These are phyloP conservation scores for Columba guinea DNA, from an alignment of 2,797 vertebrate species.

Conservation along the genomic window DNA sequence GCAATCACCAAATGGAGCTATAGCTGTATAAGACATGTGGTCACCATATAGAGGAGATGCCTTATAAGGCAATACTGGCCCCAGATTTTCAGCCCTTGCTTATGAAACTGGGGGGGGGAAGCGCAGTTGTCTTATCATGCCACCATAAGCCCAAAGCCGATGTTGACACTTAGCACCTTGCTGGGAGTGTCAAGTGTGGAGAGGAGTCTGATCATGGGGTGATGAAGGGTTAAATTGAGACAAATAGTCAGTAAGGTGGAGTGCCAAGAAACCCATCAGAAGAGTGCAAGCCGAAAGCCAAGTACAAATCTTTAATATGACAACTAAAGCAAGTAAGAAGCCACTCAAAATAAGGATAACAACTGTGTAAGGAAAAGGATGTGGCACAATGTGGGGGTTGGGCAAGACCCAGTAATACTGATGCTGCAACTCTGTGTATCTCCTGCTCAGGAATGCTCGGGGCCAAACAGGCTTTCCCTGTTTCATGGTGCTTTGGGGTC, in stretches of 20 bases:
- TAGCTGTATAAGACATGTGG: neutral
- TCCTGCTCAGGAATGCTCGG: neutral
- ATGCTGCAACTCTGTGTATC: neutral
- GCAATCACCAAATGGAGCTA: neutral
- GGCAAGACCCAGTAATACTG: neutral
- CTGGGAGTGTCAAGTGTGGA: neutral
- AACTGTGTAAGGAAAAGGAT: neutral
- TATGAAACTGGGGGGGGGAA: neutral
- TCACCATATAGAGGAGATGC: neutral
- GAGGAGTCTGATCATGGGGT: neutral
- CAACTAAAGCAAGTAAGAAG: neutral
- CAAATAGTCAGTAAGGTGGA: neutral
- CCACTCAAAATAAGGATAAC: neutral
- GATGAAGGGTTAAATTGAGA: neutral
- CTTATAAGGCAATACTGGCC: neutral
- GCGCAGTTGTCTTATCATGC: neutral
- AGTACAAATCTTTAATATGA: neutral
- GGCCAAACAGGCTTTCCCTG: neutral
- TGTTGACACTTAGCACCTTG: neutral
- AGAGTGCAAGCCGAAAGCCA: neutral
- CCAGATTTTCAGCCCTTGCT: neutral
- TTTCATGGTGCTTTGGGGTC: neutral
- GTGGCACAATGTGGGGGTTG: neutral
- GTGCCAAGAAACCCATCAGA: neutral
- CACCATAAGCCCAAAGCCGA: neutral